Conservation (phyloP, 2,797 vertebrate genomes). For the Smutsia gigantea region DNA sequence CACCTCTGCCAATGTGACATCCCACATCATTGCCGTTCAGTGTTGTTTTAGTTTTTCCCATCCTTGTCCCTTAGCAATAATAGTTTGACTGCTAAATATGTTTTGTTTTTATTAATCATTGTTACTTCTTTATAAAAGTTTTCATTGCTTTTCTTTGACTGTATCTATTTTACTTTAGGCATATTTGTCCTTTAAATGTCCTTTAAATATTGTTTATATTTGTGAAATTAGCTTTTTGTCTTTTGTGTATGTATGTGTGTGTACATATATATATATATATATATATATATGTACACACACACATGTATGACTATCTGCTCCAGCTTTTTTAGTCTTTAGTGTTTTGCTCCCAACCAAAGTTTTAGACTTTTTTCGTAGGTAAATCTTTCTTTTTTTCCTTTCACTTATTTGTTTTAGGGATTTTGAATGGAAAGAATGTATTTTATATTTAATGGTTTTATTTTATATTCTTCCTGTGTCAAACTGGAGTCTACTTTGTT, state of each 20-base stretch:
- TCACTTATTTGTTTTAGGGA: not conserved
- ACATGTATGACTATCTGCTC: not conserved
- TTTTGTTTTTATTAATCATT: not conserved
- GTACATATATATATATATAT: too few species aligned
- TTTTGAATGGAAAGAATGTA: conserved; percentile 4
- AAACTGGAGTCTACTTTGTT: not conserved
- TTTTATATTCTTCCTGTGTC: not conserved
- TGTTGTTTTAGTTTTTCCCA: not conserved
- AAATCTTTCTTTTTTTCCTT: not conserved
- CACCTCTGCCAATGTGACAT: not conserved
- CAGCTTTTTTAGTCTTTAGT: not conserved
- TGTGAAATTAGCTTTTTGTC: not conserved
- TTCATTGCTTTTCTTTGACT: not conserved
- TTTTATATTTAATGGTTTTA: not conserved
- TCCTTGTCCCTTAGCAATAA: too few species aligned
- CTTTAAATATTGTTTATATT: not conserved
- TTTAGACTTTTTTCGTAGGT: not conserved
- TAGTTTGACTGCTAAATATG: not conserved
- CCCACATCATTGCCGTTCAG: not conserved
- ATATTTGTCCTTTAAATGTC: not conserved
- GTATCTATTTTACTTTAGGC: not conserved
- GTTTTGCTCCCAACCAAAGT: not conserved
- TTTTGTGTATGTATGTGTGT: not conserved
- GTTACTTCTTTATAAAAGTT: not conserved
- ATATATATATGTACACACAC: too few species aligned